These are phyloP conservation scores for Rhea americana DNA, from an alignment of 2,113 vertebrate genomes.

Conservation along the genomic window DNA sequence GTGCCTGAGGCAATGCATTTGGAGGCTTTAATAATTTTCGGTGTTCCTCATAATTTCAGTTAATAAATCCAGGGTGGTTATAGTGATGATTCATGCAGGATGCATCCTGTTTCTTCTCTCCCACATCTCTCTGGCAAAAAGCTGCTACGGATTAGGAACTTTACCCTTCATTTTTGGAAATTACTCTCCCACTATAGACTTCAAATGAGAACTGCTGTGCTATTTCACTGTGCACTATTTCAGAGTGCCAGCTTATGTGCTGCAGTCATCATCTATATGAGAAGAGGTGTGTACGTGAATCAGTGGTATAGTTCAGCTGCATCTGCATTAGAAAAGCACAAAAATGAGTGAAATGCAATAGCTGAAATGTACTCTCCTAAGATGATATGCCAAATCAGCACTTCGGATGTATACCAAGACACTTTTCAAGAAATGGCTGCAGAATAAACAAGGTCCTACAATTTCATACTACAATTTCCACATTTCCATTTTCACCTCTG, in stretches of 20 bases:
- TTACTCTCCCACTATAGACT: slow-evolving; percentile 48
- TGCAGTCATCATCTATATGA: slow-evolving; percentile 59
- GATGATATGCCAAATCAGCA: slow-evolving; percentile 2
- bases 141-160: slow-evolving; percentile 56
- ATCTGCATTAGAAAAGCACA: slow-evolving; percentile 66
- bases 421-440: not conserved
- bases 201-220: slow-evolving; percentile 60
- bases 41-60: slow-evolving; percentile 48
- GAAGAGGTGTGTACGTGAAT: slow-evolving; percentile 58
- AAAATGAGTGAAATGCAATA: slow-evolving; percentile 59
- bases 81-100: slow-evolving; percentile 64
- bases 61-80: slow-evolving; percentile 61
- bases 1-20: not conserved
- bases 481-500: not conserved
- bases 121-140: slow-evolving; percentile 51
- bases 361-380: slow-evolving; percentile 9
- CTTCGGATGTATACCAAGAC: not conserved
- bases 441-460: slow-evolving; percentile 3
- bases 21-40: slow-evolving; percentile 41
- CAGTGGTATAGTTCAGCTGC: slow-evolving; percentile 60
- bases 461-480: not conserved
- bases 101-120: slow-evolving; percentile 58
- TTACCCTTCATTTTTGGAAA: slow-evolving; percentile 65
- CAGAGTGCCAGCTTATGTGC: slow-evolving; percentile 37
- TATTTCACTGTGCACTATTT: slow-evolving; percentile 56